Evolutionary conservation across 1,140 invertebrate species (phyloP), one percentile per base, ranked within the genome.

Genomic region (Drosophila punjabiensis): DNA sequence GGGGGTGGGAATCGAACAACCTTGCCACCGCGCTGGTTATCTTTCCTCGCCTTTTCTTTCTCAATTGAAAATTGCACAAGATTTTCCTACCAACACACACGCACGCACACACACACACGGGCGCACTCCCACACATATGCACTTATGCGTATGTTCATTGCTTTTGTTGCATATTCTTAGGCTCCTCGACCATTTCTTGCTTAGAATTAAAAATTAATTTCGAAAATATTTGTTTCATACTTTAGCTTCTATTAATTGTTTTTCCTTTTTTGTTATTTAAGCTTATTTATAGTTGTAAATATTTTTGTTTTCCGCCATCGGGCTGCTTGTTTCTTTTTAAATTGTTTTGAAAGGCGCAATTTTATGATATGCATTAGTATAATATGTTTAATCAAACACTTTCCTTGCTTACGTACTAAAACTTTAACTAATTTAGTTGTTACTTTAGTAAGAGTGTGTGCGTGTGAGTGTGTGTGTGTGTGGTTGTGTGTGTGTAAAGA

Each of bases 301-400:
- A 92, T 84, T 82, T 76, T 79, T 74, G 66, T 71, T 60, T 64
- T 76, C 69, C 64, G 41, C 64, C 74, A 71, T 71, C 75, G 47
- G 64, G 55, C 64, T 73, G 73, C 35, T 73, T 70, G 61, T 67
- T 76, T 59, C 63, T 62, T 33, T 43, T 66, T 64, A 59, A 69
- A 78, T 76, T 65, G 66, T 81, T 81, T 89, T 89, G 81, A 91
- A 93, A 93, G 92, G 92, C 92, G 92, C 92, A 87, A 91, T 85
- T 92, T 79, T 76, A 90, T 93, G 92, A 93, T 93, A 93, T 93
- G 92, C 91, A 92, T 93, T 93, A 90, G 91, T 92, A 82, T 79
- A 89, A 81, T 88, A 88, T 64, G 59, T 67, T 64, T 81, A 83
- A 83, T 88, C 79, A 67, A 87, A 77, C 73, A 65, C 52, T 65